Conservation (phyloP, 2,113 vertebrate species). For the Columbina picui region DNA sequence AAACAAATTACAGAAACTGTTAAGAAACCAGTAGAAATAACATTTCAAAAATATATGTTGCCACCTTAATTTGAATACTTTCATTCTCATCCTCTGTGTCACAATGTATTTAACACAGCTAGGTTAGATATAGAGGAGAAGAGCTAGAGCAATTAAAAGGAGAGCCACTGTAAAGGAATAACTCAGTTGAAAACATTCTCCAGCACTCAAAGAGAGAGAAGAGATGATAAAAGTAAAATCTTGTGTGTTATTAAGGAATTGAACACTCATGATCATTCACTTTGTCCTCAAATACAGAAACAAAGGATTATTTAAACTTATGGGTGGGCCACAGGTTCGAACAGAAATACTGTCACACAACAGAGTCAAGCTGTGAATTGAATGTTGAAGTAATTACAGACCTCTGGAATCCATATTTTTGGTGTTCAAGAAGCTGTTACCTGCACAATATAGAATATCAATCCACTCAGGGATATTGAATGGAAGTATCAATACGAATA, state of each 20-base stretch:
- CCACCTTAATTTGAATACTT: neutral
- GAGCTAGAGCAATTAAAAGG: neutral
- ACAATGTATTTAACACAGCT: neutral
- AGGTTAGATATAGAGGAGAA: neutral
- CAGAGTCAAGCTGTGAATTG: neutral
- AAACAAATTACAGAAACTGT: neutral
- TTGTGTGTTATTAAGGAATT: neutral
- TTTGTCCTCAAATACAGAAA: neutral
- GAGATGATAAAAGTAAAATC: neutral
- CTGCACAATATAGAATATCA: neutral
- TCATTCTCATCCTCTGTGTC: neutral
- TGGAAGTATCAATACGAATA: neutral
- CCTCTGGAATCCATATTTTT: neutral
- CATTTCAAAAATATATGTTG: neutral
- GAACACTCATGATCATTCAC: rapidly evolving
- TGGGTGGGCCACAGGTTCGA: neutral
- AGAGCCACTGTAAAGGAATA: neutral
- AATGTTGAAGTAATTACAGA: neutral
- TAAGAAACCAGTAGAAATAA: neutral
- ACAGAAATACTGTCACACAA: neutral
- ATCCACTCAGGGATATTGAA: neutral
- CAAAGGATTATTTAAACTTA: neutral
- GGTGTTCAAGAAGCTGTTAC: neutral
- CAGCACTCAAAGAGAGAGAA: neutral
- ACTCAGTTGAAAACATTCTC: neutral